phyloP scores from a whole-genome alignment of 92 coral and sea anemone genomes.

The Paragorgia papillata region DNA sequence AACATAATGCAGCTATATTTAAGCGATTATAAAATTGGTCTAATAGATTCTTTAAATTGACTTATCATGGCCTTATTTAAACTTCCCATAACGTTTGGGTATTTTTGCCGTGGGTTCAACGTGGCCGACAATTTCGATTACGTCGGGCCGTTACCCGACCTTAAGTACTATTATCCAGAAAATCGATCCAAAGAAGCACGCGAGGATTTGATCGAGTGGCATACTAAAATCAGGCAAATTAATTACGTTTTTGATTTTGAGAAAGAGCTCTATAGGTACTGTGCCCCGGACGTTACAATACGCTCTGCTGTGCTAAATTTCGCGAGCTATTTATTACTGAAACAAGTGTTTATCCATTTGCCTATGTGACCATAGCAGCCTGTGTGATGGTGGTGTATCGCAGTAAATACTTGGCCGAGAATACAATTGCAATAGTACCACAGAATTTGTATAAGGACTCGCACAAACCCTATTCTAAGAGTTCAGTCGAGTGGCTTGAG shows the following conservation, averaged over 20 bases:
- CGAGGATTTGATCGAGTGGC: neutral
- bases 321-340: neutral
- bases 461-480: neutral
- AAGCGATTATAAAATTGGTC: constrained; percentile 8
- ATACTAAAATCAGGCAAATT: neutral
- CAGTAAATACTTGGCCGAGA: constrained; percentile 18
- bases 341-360: neutral
- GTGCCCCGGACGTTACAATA: constrained; percentile 2
- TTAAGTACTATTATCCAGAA: neutral
- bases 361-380: constrained; percentile 46
- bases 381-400: constrained; percentile 49
- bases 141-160: constrained; percentile 27
- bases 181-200: neutral
- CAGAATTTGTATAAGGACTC: neutral
- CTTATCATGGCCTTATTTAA: constrained; percentile 7
- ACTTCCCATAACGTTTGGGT: constrained; percentile 38
- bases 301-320: neutral
- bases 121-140: constrained; percentile 27
- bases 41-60: neutral
- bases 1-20: constrained; percentile 20
- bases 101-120: constrained; percentile 39
- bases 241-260: neutral
- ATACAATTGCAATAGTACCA: constrained; percentile 47
- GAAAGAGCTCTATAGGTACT: neutral
- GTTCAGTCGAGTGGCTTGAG: neutral